A percentile compares a stretch with the other conserved stretches of the same genome.
Evolutionary conservation across 2,888 invertebrate species (phyloP).

Genomic region (Polietes domitor): DNA sequence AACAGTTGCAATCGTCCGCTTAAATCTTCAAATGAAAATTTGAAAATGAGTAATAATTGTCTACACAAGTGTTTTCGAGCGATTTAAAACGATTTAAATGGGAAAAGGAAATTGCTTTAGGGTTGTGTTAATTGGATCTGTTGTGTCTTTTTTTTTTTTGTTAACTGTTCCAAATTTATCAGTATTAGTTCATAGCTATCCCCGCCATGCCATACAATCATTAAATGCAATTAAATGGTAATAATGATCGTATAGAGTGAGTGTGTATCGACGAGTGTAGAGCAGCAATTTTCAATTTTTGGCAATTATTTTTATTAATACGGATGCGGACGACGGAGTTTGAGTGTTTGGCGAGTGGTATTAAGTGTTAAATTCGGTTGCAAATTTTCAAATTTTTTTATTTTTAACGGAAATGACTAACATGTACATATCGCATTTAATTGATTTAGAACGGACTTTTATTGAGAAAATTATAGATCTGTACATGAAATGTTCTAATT

Average conservation of each 20-base stretch:
- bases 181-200: background rate
- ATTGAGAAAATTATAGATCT: constrained; percentile 26
- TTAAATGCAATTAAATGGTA: constrained; percentile 19
- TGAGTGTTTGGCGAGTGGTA: background rate
- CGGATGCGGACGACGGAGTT: background rate
- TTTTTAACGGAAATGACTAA: constrained; percentile 40
- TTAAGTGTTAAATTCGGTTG: background rate
- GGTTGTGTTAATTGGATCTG: constrained; percentile 3
- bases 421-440: constrained; percentile 17
- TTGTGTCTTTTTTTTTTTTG: background rate
- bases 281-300: constrained; percentile 23
- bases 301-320: constrained; percentile 20
- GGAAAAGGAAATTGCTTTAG: background rate
- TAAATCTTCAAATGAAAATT: background rate
- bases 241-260: background rate
- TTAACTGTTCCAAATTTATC: constrained; percentile 5
- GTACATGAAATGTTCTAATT: constrained; percentile 19
- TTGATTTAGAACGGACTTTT: constrained; percentile 51
- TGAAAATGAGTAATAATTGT: background rate
- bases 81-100: background rate
- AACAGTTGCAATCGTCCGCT: background rate
- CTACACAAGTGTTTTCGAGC: background rate
- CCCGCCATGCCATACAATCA: background rate
- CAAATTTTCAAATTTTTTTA: background rate
- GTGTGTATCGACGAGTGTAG: background rate